These are phyloP conservation scores for Spisula solida DNA, from an alignment of 2,888 invertebrate species.

Conservation along the genomic window DNA sequence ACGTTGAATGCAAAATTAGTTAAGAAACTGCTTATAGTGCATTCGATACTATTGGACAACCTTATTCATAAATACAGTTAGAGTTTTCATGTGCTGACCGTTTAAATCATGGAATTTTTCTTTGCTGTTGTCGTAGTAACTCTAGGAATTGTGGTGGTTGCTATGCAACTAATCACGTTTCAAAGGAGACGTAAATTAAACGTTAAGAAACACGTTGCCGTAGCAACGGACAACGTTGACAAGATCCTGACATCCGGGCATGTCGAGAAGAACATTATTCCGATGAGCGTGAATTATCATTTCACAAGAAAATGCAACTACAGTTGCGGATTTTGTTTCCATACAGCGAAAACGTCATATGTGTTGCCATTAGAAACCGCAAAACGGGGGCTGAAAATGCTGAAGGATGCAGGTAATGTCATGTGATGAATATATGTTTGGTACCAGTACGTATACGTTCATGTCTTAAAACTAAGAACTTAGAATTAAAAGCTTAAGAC, in stretches of 20 bases:
- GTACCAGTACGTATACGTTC: no score
- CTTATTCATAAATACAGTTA: no score
- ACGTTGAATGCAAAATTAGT: no score
- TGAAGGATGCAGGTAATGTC: constrained; percentile 84
- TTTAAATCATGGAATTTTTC: no score
- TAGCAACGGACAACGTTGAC: not conserved
- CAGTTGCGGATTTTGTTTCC: constrained; percentile 89
- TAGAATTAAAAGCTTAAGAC: no score
- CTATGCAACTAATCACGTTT: not conserved
- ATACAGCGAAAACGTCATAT: constrained; percentile 89
- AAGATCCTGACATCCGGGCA: constrained; percentile 14
- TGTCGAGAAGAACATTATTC: constrained; percentile 52
- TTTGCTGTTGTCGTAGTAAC: not conserved
- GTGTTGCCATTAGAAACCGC: constrained; percentile 88
- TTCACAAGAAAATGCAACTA: constrained; percentile 89
- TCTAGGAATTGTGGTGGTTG: not conserved
- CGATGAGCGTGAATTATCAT: constrained; percentile 89
- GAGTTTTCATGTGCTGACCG: no score
- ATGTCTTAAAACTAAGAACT: no score
- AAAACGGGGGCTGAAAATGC: constrained; percentile 87
- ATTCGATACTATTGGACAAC: no score
- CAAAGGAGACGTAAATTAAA: not conserved
- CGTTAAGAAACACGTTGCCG: not conserved
- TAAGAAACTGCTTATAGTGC: no score
- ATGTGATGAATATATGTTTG: not conserved